Base-by-base conservation (phyloP, 1,140 invertebrate species). In the Trichonephila clavipes region DNA sequence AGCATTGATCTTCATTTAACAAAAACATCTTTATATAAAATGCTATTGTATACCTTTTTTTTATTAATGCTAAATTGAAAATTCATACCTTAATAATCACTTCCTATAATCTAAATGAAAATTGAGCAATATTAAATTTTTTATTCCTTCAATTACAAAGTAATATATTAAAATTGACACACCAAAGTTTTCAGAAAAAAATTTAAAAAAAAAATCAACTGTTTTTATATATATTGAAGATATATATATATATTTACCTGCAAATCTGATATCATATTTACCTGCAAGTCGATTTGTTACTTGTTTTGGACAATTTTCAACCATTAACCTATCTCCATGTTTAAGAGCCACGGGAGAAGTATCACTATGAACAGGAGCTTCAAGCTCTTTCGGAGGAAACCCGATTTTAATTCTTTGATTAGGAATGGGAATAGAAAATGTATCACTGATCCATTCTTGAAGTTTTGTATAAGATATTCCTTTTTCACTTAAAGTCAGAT, bases 301-400 rank as follows among this genome's bases (percentile, higher is more conserved):
- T 92, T 92, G 81, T 24, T 24, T 85, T 34, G 87, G 51, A 61
- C 28, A 59, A 64, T 72, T 62, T 91, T 92, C 89, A n/a, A 94
- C 89, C 19, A 88, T 81, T 24, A 94, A 64, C 66, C 89, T 85
- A 34, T 94, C 94, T 81, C 94, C 89, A 92, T 94, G 94, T 34
- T 90, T 88, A 18, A 94, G 69, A 62, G 89, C 21, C 59, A 94
- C 58, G 2, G n/a, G 21, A 24, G 44, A n/a, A 8, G 34, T 86
- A 40, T 90, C 62, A n/a, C 19, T 59, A 21, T 82, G 34, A 19
- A 62, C 8, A 59, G 88, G 72, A 66, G 85, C 24, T 81, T 91
- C 34, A 44, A 94, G 21, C 10, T 51, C 83, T 66, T 92, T 87
- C 1, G 89, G 94, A 10, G 94, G 94, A 51, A 94, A 94, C 14